Base-by-base conservation (phyloP, 2,888 invertebrate genomes). In the Acronicta alni region DNA sequence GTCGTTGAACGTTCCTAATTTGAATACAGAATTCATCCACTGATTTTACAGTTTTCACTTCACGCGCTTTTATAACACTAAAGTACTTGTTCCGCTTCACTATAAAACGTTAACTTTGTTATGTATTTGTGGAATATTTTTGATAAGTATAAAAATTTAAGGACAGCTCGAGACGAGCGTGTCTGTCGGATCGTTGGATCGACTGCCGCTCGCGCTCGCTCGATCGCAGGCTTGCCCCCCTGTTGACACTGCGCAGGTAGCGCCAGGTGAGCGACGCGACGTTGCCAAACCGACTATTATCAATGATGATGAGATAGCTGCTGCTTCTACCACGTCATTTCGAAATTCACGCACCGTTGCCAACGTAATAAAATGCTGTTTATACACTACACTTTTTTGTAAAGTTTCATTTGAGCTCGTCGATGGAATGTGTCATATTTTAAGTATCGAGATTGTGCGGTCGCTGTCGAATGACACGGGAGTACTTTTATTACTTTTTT, bases 231-330 rank as follows among this genome's bases (percentile, higher is more conserved):
- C 88, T 84, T 83, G 89, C 91, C 91, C 92, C 91, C 91, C 91
- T 88, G 89, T 91, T 92, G 93, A 85, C 92, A 92, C 82, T 92
- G 92, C 92, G 92, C 93, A 93, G 92, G 93, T 92, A 92, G 87
- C 88, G 91, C 92, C 92, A 93, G 92, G 92, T 92, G 91, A 91
- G 90, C 86, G 86, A 86, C 66, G 93, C 93, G 92, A 88, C 92
- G 93, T 94, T 94, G 93, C 93, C 94, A 92, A 87, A 92, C 92
- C 92, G 91, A 81, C 82, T 88, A 91, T 89, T 93, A 94, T 92
- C 93, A 93, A 89, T 91, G 91, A 90, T 90, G 89, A 92, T 89
- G 91, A 90, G 92, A 92, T 91, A 92, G 90, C 86, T 85, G 84
- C 80, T 80, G 83, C 83, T 80, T 77, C 75, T 82, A 87, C 87